Evolutionary conservation across 2,113 vertebrate genomes (phyloP), one percentile per base, ranked within the genome.

Genomic region (Stomatorhinus ivindoensis): DNA sequence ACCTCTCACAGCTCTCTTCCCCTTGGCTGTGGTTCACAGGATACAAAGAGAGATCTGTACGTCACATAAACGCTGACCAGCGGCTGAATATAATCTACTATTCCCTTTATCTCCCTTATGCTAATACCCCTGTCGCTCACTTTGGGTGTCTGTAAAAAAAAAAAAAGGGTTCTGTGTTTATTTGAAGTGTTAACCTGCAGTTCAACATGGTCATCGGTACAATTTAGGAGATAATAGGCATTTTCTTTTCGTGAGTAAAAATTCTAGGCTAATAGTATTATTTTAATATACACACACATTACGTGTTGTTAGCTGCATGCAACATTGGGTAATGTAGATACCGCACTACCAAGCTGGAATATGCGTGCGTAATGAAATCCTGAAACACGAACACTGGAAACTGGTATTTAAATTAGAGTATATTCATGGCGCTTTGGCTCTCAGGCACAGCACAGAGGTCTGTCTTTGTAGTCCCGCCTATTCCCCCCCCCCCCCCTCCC

Each of bases 391-490:
- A 42, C 35, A 39, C 73, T 80, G 31, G 31, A 17, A 42, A 80
- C n/a, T 69, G 35, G 35, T 19, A 80, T 80, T 80, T 80, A 42
- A 80, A 80, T 80, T 17, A 19, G 35, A 80, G 35, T 42, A 80
- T 19, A 80, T 80, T 80, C 73, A 80, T 80, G 35, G 73, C 73
- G 8, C 73, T 39, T 35, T 19, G 73, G 35, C 69, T 80, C 24
- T 85, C 44, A 24, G 35, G 39, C 82, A 85, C 35, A 48, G 42
- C 39, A 24, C 44, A 47, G 42, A 44, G 46, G 42, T 85, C 8
- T 47, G 46, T 93, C 93, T 93, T 51, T 42, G 76, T 88, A 53
- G 39, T 51, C 46, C 44, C 19, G 15, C 46, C 46, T 44, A 1
- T 7, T 15, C n/a, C 55, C 50, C 42, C 46, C 19, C 44, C n/a